Evolutionary conservation across 2,888 invertebrate genomes (phyloP).

Genomic region (Eupithecia vulgata): DNA sequence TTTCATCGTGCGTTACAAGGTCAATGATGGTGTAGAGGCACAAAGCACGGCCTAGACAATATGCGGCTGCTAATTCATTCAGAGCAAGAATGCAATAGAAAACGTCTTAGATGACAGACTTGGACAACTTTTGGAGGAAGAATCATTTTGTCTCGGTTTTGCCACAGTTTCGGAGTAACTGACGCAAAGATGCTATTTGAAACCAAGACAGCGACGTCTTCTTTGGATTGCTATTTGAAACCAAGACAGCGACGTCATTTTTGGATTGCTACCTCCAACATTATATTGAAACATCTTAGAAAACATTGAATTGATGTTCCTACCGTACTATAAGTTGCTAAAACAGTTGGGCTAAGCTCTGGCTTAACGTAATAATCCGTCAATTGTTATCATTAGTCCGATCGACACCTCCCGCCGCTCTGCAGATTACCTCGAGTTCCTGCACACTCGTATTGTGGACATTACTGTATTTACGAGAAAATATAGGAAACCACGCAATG

Average conservation of each 20-base stretch:
- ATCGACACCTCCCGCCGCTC: slow-evolving; percentile 80
- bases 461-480: slow-evolving; percentile 19
- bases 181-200: not conserved
- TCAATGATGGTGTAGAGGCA: slow-evolving; percentile 26
- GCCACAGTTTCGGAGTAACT: not conserved
- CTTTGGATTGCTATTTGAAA: not conserved
- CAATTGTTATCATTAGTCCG: slow-evolving; percentile 81
- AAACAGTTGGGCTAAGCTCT: slow-evolving; percentile 69
- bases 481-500: not conserved
- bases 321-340: slow-evolving; percentile 25
- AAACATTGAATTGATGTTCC: not conserved
- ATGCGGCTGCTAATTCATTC: not conserved
- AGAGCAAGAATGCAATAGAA: slow-evolving; percentile 3
- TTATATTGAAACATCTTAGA: not conserved
- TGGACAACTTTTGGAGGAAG: not conserved
- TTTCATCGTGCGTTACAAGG: slow-evolving; percentile 30
- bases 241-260: not conserved
- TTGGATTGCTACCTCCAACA: not conserved
- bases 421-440: slow-evolving; percentile 71
- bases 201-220: not conserved
- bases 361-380: slow-evolving; percentile 82
- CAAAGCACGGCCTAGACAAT: slow-evolving; percentile 28
- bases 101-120: not conserved
- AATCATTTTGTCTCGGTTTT: not conserved
- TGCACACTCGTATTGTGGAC: slow-evolving; percentile 72